These are phyloP conservation scores for Megaptera novaeangliae DNA, from an alignment of 2,113 vertebrate species.

Conservation along the genomic window DNA sequence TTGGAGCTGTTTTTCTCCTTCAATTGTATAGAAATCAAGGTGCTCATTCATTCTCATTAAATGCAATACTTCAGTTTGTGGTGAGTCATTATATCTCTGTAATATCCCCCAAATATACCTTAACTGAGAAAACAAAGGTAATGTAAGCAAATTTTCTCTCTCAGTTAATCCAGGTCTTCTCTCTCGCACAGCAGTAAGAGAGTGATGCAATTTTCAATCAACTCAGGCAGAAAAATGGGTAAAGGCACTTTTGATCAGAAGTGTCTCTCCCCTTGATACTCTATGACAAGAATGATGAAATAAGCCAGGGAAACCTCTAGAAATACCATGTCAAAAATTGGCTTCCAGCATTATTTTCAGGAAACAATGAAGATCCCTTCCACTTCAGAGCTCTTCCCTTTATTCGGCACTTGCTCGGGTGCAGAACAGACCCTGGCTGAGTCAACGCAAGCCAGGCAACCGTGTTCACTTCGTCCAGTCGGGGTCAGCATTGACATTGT, in stretches of 20 bases:
- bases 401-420: accelerated
- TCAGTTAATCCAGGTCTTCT: background rate
- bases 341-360: background rate
- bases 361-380: background rate
- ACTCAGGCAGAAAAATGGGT: background rate
- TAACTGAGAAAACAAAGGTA: conserved; percentile 21
- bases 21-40: background rate
- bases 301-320: background rate
- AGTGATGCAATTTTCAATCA: background rate
- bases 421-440: background rate
- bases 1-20: background rate
- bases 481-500: accelerated
- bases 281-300: background rate
- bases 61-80: background rate
- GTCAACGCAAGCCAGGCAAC: too few species aligned
- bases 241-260: background rate
- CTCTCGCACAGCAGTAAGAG: background rate
- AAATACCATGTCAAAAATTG: background rate
- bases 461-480: background rate
- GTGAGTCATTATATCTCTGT: background rate
- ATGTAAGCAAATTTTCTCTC: background rate
- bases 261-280: background rate
- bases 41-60: background rate
- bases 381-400: background rate
- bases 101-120: background rate